Evolutionary conservation across 2,797 vertebrate genomes (phyloP).

Genomic region (Fratercula arctica): DNA sequence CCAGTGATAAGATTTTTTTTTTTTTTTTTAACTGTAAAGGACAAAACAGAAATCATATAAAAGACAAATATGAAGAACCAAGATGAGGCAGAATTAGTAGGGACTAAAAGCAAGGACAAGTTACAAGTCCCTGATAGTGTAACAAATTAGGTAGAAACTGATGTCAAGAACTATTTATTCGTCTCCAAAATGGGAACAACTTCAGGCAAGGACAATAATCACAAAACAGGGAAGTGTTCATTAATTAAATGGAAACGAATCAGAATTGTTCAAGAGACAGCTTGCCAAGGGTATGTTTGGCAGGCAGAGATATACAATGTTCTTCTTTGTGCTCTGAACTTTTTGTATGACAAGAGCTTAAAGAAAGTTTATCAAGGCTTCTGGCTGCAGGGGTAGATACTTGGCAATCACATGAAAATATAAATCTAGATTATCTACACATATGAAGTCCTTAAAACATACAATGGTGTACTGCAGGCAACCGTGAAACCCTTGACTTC

Average conservation of each 20-base stretch:
- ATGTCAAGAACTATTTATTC: slow-evolving; percentile 43
- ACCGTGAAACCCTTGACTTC: neutral
- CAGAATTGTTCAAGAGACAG: neutral
- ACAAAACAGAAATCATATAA: neutral
- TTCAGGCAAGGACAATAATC: slow-evolving; percentile 50
- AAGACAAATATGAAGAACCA: neutral
- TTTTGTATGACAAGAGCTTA: neutral
- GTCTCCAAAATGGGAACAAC: slow-evolving; percentile 40
- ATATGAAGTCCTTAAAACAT: neutral
- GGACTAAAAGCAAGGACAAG: slow-evolving; percentile 28
- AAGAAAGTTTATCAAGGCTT: neutral
- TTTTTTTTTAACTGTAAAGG: neutral
- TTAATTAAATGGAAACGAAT: slow-evolving; percentile 56
- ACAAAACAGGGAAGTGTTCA: slow-evolving; percentile 31
- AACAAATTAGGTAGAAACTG: slow-evolving; percentile 36
- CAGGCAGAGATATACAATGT: neutral
- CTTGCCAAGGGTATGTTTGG: slow-evolving; percentile 45
- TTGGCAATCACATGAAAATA: neutral
- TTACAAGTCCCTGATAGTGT: neutral
- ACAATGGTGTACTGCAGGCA: neutral
- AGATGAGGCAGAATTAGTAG: neutral
- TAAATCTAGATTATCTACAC: neutral
- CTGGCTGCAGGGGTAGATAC: neutral
- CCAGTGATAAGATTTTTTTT: neutral
- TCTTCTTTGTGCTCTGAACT: neutral